These are phyloP conservation scores for Scaptomyza cyrtandrae DNA, from an alignment of 2,888 invertebrate genomes.

Conservation along the genomic window DNA sequence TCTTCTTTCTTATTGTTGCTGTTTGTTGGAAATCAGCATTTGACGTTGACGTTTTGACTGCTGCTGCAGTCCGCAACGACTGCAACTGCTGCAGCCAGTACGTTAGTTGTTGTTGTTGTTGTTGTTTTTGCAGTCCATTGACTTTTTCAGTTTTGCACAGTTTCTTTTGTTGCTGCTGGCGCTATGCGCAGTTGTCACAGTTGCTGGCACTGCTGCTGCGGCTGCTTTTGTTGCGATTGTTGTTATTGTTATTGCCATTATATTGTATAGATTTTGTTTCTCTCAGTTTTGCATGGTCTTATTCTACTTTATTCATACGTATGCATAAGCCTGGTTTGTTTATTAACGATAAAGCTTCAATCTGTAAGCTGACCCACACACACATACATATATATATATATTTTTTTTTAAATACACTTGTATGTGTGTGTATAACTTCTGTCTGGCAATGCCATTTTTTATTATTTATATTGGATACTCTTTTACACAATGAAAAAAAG, in stretches of 20 bases:
- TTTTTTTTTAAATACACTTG: not conserved
- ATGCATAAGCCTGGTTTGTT: conserved; percentile 52
- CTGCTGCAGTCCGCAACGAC: conserved; percentile 22
- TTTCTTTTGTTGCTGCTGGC: conserved; percentile 29
- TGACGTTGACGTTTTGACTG: conserved; percentile 67
- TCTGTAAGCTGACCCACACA: conserved; percentile 30
- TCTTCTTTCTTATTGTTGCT: conserved; percentile 20
- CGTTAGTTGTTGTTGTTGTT: conserved; percentile 20
- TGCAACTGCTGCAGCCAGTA: conserved; percentile 25
- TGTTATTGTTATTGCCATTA: conserved; percentile 49
- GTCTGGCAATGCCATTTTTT: conserved; percentile 20
- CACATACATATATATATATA: not conserved
- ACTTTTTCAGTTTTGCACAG: conserved; percentile 33
- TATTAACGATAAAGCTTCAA: conserved; percentile 56
- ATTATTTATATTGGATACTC: conserved; percentile 22
- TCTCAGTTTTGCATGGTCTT: conserved; percentile 39
- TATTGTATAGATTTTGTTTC: conserved; percentile 50
- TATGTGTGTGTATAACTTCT: conserved; percentile 1
- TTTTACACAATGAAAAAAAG: not conserved
- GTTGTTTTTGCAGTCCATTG: conserved; percentile 40
- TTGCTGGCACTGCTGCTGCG: conserved; percentile 15
- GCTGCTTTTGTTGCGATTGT: conserved; percentile 21
- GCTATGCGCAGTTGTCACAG: conserved; percentile 65
- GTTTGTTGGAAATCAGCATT: conserved; percentile 52
- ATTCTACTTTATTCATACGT: conserved; percentile 56